Percentiles rank a stretch among this genome's conserved stretches.
Conservation (phyloP, 1,140 invertebrate genomes). For the Bombus huntii region DNA sequence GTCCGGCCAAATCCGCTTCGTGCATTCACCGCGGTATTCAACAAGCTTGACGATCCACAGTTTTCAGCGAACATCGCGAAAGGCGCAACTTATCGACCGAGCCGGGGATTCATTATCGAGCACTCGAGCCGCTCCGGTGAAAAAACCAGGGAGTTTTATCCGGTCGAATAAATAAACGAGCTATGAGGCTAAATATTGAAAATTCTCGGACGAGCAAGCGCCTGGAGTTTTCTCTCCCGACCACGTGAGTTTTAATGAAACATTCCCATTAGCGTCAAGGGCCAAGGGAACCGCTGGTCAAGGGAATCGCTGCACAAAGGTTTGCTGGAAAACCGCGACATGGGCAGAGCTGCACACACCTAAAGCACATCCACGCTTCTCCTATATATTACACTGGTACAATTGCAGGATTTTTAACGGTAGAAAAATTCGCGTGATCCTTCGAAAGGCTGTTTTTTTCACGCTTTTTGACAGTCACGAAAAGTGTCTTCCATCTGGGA, state of each 20-base stretch:
- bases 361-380: background rate
- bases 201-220: background rate
- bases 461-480: too few species aligned
- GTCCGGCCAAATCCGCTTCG: background rate
- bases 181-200: constrained; percentile 14
- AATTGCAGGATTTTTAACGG: background rate
- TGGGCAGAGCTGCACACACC: background rate
- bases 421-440: background rate
- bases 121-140: background rate
- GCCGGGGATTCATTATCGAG: background rate
- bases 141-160: background rate
- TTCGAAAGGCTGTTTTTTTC: background rate
- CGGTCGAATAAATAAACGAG: constrained; percentile 18
- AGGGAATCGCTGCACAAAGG: constrained; percentile 48
- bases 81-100: background rate
- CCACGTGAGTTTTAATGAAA: constrained; percentile 48
- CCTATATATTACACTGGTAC: too few species aligned
- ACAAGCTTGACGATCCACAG: background rate
- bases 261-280: constrained; percentile 39
- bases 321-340: constrained; percentile 38
- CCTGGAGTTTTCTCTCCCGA: background rate
- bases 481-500: too few species aligned
- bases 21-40: background rate
- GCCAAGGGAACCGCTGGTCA: constrained; percentile 24
- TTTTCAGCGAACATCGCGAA: background rate